These are phyloP conservation scores for Sebastes cheni DNA, from an alignment of 2,797 vertebrate species.

Conservation along the genomic window DNA sequence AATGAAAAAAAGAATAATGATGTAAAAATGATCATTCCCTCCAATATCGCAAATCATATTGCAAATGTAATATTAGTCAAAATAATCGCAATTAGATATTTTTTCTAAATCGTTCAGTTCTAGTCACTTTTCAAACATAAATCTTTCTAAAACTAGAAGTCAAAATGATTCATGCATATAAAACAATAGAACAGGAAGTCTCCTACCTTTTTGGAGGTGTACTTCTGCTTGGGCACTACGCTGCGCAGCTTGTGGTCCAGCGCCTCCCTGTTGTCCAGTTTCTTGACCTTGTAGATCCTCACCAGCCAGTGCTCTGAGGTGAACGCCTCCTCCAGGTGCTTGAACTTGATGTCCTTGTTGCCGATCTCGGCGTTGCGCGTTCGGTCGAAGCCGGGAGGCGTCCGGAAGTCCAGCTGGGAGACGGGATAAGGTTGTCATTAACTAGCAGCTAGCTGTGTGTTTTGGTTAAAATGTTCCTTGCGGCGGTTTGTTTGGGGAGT, in stretches of 20 bases:
- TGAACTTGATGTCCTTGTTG: constrained; percentile 98
- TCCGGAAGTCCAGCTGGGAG: constrained; percentile 96
- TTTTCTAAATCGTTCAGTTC: rapidly evolving
- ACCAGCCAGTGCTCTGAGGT: constrained; percentile 99
- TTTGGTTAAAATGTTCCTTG: background rate
- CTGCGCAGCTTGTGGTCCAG: constrained; percentile 95
- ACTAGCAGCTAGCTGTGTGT: background rate
- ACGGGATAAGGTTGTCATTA: background rate
- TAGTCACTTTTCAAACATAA: background rate
- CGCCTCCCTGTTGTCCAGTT: constrained; percentile 94
- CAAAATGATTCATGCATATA: rapidly evolving
- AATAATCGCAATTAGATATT: too few relatives aligned
- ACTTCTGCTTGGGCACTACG: constrained; percentile 94
- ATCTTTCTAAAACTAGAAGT: background rate
- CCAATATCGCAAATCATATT: too few relatives aligned
- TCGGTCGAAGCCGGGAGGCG: constrained; percentile 97
- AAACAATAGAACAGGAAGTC: background rate
- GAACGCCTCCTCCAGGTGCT: constrained; percentile 98
- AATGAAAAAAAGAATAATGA: too few relatives aligned
- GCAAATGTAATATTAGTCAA: too few relatives aligned
- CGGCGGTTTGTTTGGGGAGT: background rate
- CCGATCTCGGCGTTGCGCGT: constrained; percentile 98
- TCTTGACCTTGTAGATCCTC: constrained; percentile 99
- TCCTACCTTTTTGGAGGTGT: constrained; percentile 98
- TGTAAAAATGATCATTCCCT: too few relatives aligned